Conservation (phyloP, 1,140 invertebrate genomes). For the Drosophila tristis region DNA sequence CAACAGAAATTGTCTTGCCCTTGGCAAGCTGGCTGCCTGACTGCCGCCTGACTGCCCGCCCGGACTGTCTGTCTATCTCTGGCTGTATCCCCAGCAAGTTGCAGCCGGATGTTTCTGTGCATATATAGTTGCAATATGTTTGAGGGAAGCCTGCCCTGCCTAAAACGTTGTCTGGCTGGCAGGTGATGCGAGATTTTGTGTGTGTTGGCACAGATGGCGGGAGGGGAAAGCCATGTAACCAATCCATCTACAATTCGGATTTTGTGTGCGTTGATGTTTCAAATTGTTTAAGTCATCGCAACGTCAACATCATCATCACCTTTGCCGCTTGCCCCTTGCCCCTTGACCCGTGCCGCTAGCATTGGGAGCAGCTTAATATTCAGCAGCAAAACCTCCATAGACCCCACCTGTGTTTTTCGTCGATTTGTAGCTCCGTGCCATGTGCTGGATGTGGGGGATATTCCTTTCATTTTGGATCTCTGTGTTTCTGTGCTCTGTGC, state of each 20-base stretch:
- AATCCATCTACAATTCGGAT: conserved; percentile 22
- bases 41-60: neutral
- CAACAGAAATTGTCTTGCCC: conserved; percentile 12
- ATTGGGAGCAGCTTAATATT: conserved; percentile 52
- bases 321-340: neutral
- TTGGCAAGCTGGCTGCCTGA: neutral
- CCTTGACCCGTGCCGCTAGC: conserved; percentile 13
- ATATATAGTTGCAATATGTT: conserved; percentile 44
- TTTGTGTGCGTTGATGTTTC: conserved; percentile 16
- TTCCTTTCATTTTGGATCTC: conserved; percentile 15
- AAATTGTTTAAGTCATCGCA: conserved; percentile 25
- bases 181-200: conserved; percentile 18
- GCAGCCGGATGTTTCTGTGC: conserved; percentile 26
- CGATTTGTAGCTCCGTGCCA: neutral
- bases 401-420: conserved; percentile 11
- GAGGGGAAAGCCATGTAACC: neutral
- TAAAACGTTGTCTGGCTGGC: conserved; percentile 36
- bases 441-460: neutral
- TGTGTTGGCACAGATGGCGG: neutral
- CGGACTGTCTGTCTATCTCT: neutral
- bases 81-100: conserved; percentile 2
- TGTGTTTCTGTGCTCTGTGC: neutral
- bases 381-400: neutral
- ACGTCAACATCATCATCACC: conserved; percentile 3
- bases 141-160: conserved; percentile 23